A percentile compares a stretch with the other conserved stretches of the same genome.
These are phyloP conservation scores for Lasiommata megera DNA, from an alignment of 2,888 invertebrate species.

Conservation along the genomic window DNA sequence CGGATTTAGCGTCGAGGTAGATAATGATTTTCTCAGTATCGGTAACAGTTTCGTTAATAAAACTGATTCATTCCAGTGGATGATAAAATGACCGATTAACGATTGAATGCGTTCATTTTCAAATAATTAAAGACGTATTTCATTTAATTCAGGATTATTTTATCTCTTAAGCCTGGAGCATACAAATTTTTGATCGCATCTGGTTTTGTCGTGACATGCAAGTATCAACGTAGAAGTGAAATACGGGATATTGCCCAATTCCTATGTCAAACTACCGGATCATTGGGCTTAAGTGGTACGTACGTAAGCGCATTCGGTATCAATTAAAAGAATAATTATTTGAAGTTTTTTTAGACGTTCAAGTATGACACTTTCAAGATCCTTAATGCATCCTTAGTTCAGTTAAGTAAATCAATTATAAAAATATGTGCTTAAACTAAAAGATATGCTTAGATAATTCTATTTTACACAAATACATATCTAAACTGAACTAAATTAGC, in stretches of 20 bases:
- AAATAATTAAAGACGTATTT: background rate
- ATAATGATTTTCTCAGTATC: background rate
- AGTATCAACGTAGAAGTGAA: background rate
- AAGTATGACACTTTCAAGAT: too few relatives aligned
- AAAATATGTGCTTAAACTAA: too few relatives aligned
- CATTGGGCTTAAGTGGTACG: background rate
- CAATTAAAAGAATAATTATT: background rate
- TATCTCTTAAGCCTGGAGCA: background rate
- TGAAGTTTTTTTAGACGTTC: too few relatives aligned
- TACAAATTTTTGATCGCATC: constrained; percentile 17
- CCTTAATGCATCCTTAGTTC: too few relatives aligned
- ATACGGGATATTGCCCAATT: background rate
- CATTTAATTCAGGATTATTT: background rate
- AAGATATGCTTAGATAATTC: too few relatives aligned
- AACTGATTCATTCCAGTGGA: background rate
- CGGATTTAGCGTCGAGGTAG: background rate
- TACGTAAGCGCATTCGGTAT: background rate
- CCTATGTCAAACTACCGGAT: background rate
- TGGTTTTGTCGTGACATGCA: constrained; percentile 25
- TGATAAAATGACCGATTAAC: background rate
- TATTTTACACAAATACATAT: too few relatives aligned
- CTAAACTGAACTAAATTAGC: too few relatives aligned
- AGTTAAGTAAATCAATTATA: too few relatives aligned
- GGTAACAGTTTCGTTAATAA: background rate
- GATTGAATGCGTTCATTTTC: background rate